Conservation (phyloP, 2,113 vertebrate genomes). For the Chaetops frenatus region DNA sequence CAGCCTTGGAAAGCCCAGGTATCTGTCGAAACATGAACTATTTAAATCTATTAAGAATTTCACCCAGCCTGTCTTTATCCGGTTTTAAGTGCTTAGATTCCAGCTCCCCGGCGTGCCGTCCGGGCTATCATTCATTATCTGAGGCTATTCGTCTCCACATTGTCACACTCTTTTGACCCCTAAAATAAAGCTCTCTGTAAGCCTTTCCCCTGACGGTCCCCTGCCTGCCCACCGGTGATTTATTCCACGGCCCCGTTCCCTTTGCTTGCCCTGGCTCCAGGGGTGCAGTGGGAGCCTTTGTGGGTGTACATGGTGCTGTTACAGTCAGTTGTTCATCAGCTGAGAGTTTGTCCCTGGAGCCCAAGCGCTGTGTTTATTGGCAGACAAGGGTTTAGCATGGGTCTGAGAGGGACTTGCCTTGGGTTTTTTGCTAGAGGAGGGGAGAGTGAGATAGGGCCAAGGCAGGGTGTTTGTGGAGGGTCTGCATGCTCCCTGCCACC, state of each 20-base stretch:
- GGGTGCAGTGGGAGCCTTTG: neutral
- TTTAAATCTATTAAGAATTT: conserved; percentile 75
- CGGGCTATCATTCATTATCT: conserved; percentile 67
- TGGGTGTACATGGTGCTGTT: neutral
- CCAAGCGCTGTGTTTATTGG: accelerated
- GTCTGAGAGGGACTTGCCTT: neutral
- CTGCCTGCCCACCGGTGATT: neutral
- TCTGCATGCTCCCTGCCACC: neutral
- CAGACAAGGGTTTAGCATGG: neutral
- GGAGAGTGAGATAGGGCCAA: accelerated
- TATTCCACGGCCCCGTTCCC: neutral
- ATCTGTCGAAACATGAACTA: conserved; percentile 73
- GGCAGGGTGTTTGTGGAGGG: neutral
- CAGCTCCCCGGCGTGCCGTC: conserved; percentile 48
- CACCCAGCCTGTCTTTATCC: conserved; percentile 68
- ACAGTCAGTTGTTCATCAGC: neutral
- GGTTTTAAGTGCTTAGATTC: conserved; percentile 68
- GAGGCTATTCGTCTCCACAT: conserved; percentile 62
- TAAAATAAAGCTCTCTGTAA: conserved; percentile 51
- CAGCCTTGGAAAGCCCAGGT: conserved; percentile 62
- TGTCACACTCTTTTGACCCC: conserved; percentile 65
- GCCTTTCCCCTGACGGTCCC: neutral
- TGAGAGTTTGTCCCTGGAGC: neutral
- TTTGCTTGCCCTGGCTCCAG: neutral
- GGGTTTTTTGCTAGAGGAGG: neutral